Percentiles rank a stretch among this genome's conserved stretches.
phyloP scores from a whole-genome alignment of 2,113 vertebrate species.

The Gymnobelideus leadbeateri region DNA sequence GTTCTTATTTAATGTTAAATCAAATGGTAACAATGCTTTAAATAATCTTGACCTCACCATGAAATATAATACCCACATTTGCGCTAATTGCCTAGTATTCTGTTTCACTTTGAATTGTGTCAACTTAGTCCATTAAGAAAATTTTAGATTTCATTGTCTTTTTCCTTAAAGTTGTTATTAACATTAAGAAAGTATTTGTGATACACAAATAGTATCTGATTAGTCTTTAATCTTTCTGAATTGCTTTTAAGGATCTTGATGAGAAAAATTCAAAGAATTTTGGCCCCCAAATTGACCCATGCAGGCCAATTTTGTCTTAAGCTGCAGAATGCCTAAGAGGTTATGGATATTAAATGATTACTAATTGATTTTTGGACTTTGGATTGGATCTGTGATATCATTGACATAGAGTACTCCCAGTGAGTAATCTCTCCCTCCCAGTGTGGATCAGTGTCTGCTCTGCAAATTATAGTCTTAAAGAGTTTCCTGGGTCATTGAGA shows the following conservation, averaged over 20 bases:
- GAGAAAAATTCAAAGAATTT: conserved; percentile 9
- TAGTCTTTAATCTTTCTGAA: neutral
- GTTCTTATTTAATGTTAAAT: neutral
- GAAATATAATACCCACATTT: neutral
- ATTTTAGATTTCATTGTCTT: conserved; percentile 39
- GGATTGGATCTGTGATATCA: neutral
- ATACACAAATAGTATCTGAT: neutral
- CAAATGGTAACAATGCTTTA: neutral
- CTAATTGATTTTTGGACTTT: neutral
- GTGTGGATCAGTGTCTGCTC: neutral
- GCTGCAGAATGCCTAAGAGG: neutral
- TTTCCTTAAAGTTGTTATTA: conserved; percentile 34
- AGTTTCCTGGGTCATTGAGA: neutral
- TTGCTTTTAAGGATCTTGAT: conserved; percentile 4
- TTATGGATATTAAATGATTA: neutral
- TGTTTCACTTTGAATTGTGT: neutral
- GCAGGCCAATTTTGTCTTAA: neutral
- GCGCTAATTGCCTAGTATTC: neutral
- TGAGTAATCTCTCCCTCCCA: neutral
- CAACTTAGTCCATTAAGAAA: neutral
- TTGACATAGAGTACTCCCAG: neutral
- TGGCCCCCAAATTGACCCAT: neutral
- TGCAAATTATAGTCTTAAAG: neutral
- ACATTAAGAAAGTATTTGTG: neutral
- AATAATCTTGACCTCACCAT: neutral